Evolutionary conservation across 2,797 vertebrate species (phyloP), one percentile per base, ranked within the genome.

Genomic region (Alectoris magna): DNA sequence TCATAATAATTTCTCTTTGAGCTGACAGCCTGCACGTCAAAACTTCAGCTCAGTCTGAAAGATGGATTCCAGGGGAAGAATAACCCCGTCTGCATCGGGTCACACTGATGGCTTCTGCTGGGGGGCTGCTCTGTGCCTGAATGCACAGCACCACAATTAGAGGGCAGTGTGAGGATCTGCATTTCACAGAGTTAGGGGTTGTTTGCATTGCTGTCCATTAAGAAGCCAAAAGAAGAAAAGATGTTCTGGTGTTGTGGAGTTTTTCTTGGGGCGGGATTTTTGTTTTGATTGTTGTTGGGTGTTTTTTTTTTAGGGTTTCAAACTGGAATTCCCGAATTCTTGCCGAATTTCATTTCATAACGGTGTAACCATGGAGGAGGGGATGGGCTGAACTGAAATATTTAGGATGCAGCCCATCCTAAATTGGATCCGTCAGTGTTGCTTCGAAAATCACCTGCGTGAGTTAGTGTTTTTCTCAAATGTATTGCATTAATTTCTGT

Each of bases 31-130:
- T 75, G 51, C 71, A 18, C 73, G 88, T 96, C 93, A 89, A 72
- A 91, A 77, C 94, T 97, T 92, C 93, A 92, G 95, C 91, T 95
- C 77, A 21, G 66, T 91, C 96, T 94, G 92, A 94, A 84, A 96
- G 94, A 92, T 92, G 80, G 93, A 93, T 91, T 96, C 70, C 87
- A 94, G 93, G 93, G 91, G 49, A 62, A 79, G 60, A 95, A 84
- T 55, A 89, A 85, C 46, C 78, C 48, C 49, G 71, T 75, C 31
- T 95, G 89, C 71, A 80, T 59, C 59, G 29, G 55, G 93, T 78
- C 7, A 86, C 82, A 87, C 92, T 96, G 97, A 90, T 84, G 69
- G 81, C 29, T 87, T 79, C 92, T 90, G 84, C 93, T 51, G 29
- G 94, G 84, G 63, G 85, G 82, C 84, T 95, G 86, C 87, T 85